Evolutionary conservation across 2,113 vertebrate species (phyloP).

Genomic region (Rhabdomys dilectus): DNA sequence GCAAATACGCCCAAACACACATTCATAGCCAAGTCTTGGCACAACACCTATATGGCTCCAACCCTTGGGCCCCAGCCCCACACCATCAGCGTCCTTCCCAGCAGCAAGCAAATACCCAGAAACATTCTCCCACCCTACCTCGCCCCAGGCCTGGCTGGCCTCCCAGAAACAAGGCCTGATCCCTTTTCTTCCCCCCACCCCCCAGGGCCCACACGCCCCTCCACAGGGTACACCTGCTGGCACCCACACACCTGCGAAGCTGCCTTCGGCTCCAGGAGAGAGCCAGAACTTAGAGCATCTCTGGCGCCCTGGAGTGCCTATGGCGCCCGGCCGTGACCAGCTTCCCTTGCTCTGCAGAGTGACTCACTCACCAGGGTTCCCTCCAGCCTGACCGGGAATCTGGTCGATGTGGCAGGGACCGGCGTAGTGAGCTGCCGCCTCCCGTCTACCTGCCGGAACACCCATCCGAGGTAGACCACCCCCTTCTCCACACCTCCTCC

Average conservation of each 20-base stretch:
- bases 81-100: rapidly evolving
- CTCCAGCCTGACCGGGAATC: not conserved
- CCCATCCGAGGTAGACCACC: not conserved
- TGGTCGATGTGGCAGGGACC: not conserved
- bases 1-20: not conserved
- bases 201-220: not conserved
- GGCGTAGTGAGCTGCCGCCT: not conserved
- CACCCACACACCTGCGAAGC: not conserved
- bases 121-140: not conserved
- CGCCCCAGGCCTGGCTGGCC: not conserved
- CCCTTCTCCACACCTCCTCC: not conserved
- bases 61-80: not conserved
- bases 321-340: not conserved
- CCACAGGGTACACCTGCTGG: not conserved
- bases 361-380: not conserved
- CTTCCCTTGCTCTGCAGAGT: rapidly evolving
- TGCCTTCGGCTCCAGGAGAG: not conserved
- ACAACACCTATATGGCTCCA: not conserved
- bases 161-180: not conserved
- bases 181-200: no score
- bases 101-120: rapidly evolving
- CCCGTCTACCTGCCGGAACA: not conserved
- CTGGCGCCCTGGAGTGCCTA: rapidly evolving
- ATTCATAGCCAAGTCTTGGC: not conserved
- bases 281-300: not conserved